phyloP scores from a whole-genome alignment of 2,888 invertebrate genomes.

The Chesias legatella region DNA sequence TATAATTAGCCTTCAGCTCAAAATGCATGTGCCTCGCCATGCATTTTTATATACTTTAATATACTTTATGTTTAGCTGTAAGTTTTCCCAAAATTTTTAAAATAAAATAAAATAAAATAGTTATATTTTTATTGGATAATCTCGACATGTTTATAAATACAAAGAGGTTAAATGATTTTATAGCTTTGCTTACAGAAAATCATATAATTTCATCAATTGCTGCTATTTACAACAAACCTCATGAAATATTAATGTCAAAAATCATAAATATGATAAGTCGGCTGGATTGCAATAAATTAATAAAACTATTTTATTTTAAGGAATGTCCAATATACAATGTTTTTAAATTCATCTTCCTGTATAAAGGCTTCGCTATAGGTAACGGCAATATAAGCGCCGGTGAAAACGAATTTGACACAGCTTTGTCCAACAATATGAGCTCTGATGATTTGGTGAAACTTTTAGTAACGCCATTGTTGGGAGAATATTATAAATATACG shows the following conservation, averaged over 20 bases:
- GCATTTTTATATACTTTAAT: too few species aligned
- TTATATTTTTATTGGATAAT: conserved; percentile 8
- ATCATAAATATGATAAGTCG: conserved; percentile 3
- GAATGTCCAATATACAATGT: conserved; percentile 4
- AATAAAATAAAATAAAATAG: conserved; percentile 3
- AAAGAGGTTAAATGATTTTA: conserved; percentile 6
- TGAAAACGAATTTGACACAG: not conserved
- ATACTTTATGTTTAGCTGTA: too few species aligned
- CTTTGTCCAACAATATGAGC: not conserved
- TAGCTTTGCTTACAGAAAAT: conserved; percentile 3
- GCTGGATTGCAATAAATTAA: conserved; percentile 2
- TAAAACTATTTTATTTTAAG: conserved; percentile 6
- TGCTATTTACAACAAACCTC: not conserved
- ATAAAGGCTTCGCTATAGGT: too few species aligned
- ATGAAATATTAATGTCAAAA: conserved; percentile 2
- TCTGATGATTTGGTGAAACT: conserved; percentile 1
- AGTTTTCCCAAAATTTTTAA: too few species aligned
- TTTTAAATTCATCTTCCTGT: not conserved
- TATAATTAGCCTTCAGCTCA: too few species aligned
- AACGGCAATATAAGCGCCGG: too few species aligned
- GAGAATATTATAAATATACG: not conserved
- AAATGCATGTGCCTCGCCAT: too few species aligned
- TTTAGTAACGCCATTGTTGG: not conserved
- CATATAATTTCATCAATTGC: conserved; percentile 1
- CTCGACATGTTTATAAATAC: not conserved